Conservation (phyloP, 2,888 invertebrate genomes). For the Falcaria lacertinaria region DNA sequence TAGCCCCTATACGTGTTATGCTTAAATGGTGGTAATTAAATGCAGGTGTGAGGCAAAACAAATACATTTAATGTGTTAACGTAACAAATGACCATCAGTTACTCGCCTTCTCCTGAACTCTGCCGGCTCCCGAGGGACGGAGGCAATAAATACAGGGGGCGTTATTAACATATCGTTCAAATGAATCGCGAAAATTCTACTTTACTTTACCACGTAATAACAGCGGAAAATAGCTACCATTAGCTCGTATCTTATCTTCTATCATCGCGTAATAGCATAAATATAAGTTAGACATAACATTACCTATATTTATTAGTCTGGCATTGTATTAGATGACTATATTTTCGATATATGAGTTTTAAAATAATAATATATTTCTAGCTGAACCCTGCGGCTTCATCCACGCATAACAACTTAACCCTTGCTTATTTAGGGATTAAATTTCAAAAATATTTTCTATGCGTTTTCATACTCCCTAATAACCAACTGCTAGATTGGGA, state of each 20-base stretch:
- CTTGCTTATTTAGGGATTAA: too few relatives aligned
- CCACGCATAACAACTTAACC: too few relatives aligned
- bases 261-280: neutral
- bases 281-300: neutral
- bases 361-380: too few relatives aligned
- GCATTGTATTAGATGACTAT: too few relatives aligned
- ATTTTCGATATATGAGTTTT: too few relatives aligned
- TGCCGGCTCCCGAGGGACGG: neutral
- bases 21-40: conserved; percentile 3
- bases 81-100: neutral
- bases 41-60: neutral
- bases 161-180: neutral
- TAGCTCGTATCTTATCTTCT: neutral
- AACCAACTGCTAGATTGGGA: too few relatives aligned
- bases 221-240: neutral
- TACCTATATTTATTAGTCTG: too few relatives aligned
- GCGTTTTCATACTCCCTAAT: too few relatives aligned
- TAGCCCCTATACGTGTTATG: conserved; percentile 5
- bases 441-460: too few relatives aligned
- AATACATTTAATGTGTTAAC: neutral
- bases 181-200: neutral
- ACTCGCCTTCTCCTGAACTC: neutral
- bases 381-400: too few relatives aligned
- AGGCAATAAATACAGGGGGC: neutral
- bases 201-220: neutral